phyloP scores from a whole-genome alignment of 2,797 vertebrate genomes.

The Anableps anableps region DNA sequence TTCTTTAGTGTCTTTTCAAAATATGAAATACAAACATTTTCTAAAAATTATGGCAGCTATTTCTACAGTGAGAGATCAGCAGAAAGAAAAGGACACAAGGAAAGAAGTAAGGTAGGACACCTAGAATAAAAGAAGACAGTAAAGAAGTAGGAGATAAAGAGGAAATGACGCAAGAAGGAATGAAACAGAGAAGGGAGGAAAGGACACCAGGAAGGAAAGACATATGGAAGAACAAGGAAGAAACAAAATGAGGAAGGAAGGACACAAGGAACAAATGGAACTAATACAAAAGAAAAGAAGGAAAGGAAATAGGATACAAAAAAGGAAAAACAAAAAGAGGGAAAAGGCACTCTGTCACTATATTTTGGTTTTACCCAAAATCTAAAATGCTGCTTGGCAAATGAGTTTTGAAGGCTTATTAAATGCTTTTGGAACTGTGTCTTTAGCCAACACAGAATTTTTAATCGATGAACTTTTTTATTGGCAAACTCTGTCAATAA shows the following conservation, averaged over 20 bases:
- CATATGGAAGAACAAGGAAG: not conserved
- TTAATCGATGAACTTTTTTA: no score
- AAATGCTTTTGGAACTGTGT: no score
- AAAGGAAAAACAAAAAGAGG: no score
- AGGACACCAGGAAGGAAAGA: not conserved
- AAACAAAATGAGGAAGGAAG: not conserved
- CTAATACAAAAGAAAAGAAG: no score
- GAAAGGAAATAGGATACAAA: no score
- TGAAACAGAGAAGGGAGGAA: not conserved
- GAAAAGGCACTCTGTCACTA: no score
- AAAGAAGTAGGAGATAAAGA: not conserved
- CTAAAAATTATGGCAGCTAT: not conserved
- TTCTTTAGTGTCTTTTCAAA: not conserved
- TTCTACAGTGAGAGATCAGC: not conserved
- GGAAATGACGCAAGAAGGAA: not conserved
- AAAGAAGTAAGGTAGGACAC: not conserved
- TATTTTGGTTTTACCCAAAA: no score
- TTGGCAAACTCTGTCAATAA: no score
- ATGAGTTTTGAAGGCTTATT: no score
- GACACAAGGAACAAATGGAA: not conserved
- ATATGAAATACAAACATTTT: not conserved
- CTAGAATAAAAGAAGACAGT: not conserved
- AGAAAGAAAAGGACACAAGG: not conserved
- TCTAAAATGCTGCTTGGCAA: no score
- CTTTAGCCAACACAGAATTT: no score